Evolutionary conservation across 2,113 vertebrate species (phyloP).

Genomic region (Prunella himalayana): DNA sequence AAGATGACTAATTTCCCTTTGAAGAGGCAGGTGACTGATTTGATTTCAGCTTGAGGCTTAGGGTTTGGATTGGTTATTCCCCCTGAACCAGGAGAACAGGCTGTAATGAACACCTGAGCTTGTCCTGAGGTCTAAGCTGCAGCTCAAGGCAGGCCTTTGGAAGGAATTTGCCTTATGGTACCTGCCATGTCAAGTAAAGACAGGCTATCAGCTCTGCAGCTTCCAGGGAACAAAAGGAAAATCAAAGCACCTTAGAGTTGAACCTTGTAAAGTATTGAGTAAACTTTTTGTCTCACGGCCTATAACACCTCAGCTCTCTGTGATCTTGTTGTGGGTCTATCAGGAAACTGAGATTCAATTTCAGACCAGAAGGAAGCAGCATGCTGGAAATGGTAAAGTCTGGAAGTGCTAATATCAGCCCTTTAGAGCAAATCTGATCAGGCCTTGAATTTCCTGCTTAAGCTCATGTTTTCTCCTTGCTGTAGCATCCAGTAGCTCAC

Average conservation of each 20-base stretch:
- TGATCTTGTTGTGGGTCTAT: accelerated
- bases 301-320: not conserved
- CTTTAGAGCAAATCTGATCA: not conserved
- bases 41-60: not conserved
- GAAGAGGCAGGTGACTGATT: not conserved
- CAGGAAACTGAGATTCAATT: not conserved
- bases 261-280: not conserved
- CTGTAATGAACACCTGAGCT: not conserved
- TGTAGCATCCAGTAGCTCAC: not conserved
- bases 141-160: not conserved
- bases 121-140: not conserved
- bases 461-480: not conserved
- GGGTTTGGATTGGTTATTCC: not conserved
- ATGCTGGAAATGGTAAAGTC: not conserved
- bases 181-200: not conserved
- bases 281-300: not conserved
- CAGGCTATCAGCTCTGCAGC: not conserved
- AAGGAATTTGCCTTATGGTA: not conserved
- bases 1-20: not conserved
- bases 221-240: not conserved
- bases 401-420: not conserved
- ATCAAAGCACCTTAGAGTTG: not conserved
- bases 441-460: not conserved
- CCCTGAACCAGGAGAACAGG: slow-evolving; percentile 1
- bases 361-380: not conserved